Evolutionary conservation across 2,797 vertebrate genomes (phyloP), one percentile per base, ranked within the genome.

Genomic region (Percopsis omiscomaycus): DNA sequence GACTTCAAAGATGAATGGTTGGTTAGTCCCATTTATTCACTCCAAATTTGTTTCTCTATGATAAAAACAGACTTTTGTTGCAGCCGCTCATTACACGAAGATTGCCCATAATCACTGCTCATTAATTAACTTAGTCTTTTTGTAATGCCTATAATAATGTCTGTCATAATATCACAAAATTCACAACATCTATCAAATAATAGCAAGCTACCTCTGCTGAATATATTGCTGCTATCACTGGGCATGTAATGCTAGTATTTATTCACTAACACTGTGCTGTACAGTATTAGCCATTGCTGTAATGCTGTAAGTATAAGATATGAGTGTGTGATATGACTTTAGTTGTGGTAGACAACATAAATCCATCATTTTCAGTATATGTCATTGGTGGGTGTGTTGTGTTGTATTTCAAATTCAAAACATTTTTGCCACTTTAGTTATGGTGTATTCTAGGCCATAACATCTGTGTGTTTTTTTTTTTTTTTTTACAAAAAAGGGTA

Each of bases 61-160:
- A 53, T 29, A 73, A 74, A 76, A 60, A 15, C 6, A 71, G 42
- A 55, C 59, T 77, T 56, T 63, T 69, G 68, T 68, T 49, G 45
- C 55, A 64, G 69, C 44, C 50, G 66, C 54, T 48, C 42, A 59
- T 78, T 79, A 66, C 37, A 58, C 50, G 55, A 14, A 62, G 67
- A 81, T 70, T 5, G 59, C 55, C 57, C 14, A 27, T 64, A 13
- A 67, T 55, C 61, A 69, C 55, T n/a, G 32, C 58, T 68, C 51
- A 62, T 77, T 45, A 59, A 74, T 51, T 68, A n/a, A 28, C 64
- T 56, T 6, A 14, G 29, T 42, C 27, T 0, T n/a, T 46, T 51
- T 59, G 67, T 30, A 10, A 44, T 55, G 28, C n/a, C 49, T 44
- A 16, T 52, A 28, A 59, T 29, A 44, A 61, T 1, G 2, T 10